A percentile compares a stretch with the other conserved stretches of the same genome.
Conservation (phyloP, 2,113 vertebrate genomes). For the Cervus canadensis region DNA sequence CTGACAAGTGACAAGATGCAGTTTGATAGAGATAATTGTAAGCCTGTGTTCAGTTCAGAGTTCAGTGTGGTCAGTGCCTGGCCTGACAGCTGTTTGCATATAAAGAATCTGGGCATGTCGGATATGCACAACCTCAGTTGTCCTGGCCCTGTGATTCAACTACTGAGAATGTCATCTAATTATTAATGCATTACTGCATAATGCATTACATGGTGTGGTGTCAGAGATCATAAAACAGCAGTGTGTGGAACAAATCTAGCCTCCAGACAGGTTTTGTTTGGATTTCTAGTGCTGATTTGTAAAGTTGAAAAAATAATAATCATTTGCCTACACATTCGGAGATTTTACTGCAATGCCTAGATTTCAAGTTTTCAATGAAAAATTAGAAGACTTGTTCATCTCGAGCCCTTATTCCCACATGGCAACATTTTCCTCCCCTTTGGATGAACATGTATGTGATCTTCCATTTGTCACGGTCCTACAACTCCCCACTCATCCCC, state of each 20-base stretch:
- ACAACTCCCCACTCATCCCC: not conserved
- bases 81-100: not conserved
- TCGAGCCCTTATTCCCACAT: not conserved
- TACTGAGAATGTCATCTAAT: not conserved
- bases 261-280: not conserved
- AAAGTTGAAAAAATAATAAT: not conserved
- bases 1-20: not conserved
- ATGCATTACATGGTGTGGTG: not conserved
- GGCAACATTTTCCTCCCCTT: not conserved
- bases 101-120: not conserved
- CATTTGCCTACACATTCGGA: not conserved
- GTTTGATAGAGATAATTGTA: not conserved
- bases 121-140: not conserved
- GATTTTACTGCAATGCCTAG: not conserved
- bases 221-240: not conserved
- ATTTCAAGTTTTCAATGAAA: not conserved
- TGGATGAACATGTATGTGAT: not conserved
- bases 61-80: not conserved
- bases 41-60: not conserved
- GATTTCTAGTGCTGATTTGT: not conserved
- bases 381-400: not conserved
- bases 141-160: not conserved
- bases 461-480: fast-evolving
- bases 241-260: not conserved
- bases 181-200: not conserved